phyloP scores from a whole-genome alignment of 2,113 vertebrate species.

The Peucedramus taeniatus region DNA sequence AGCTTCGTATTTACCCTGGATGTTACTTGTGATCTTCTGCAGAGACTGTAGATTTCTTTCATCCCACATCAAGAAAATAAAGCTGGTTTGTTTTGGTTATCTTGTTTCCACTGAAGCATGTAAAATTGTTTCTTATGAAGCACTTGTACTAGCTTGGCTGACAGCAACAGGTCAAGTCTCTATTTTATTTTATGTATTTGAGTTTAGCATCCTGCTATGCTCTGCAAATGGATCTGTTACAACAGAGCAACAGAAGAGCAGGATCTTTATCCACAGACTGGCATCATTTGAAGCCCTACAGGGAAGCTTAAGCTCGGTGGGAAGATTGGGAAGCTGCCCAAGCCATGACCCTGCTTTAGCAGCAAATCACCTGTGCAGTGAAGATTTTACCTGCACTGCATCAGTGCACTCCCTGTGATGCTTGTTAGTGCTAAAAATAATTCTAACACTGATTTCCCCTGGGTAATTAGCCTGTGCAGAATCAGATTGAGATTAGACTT shows the following conservation, averaged over 20 bases:
- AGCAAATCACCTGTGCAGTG: not conserved
- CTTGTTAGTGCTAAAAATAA: conserved; percentile 26
- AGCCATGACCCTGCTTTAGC: not conserved
- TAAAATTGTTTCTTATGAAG: not conserved
- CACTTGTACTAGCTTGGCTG: not conserved
- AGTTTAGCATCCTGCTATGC: not conserved
- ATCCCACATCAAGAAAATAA: not conserved
- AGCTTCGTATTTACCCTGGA: not conserved
- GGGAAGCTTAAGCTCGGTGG: not conserved
- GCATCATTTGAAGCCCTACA: not conserved
- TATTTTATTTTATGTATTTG: not conserved
- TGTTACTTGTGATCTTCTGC: not conserved
- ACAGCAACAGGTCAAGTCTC: not conserved
- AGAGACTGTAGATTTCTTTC: not conserved
- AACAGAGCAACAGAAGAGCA: not conserved
- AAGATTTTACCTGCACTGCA: not conserved
- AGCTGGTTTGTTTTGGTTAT: not conserved
- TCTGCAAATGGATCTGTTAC: not conserved
- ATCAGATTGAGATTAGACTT: not conserved
- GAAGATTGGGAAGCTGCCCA: not conserved
- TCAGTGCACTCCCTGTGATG: not conserved
- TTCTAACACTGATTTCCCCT: conserved; percentile 18
- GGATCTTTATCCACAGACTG: not conserved
- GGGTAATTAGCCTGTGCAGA: conserved; percentile 12
- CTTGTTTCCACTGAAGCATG: not conserved